These are phyloP conservation scores for Callipepla californica DNA, from an alignment of 2,113 vertebrate species.

Conservation along the genomic window DNA sequence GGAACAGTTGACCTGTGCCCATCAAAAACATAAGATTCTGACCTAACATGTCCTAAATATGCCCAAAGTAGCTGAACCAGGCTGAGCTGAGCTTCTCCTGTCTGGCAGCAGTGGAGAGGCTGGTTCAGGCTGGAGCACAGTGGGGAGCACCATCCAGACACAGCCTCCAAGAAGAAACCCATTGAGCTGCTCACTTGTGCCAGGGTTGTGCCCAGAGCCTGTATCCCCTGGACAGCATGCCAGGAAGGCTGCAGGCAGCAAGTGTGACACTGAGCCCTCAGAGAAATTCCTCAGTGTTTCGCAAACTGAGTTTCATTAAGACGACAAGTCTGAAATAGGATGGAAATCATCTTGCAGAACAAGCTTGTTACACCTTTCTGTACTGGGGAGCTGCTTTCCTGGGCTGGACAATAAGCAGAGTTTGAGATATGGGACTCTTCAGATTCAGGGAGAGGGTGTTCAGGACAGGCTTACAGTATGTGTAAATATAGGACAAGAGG, in stretches of 20 bases:
- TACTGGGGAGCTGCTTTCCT: background rate
- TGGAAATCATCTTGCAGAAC: background rate
- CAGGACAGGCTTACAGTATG: background rate
- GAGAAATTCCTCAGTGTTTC: background rate
- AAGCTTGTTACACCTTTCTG: background rate
- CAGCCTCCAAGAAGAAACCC: background rate
- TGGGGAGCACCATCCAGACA: background rate
- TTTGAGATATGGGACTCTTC: background rate
- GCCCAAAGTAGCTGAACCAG: background rate
- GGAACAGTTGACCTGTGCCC: background rate
- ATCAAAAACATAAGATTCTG: background rate
- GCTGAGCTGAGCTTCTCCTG: background rate
- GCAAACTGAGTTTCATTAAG: accelerated
- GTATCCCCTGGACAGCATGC: background rate
- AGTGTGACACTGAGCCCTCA: background rate
- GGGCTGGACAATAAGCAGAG: background rate
- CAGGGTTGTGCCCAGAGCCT: background rate
- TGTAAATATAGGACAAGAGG: background rate
- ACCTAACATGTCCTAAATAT: accelerated
- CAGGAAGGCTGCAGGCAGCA: background rate
- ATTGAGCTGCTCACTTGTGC: accelerated
- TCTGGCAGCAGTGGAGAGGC: background rate
- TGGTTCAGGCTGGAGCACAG: background rate
- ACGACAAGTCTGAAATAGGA: background rate
- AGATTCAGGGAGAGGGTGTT: background rate